Conservation (phyloP, 1,140 invertebrate genomes). For the Lordiphosa clarofinis region DNA sequence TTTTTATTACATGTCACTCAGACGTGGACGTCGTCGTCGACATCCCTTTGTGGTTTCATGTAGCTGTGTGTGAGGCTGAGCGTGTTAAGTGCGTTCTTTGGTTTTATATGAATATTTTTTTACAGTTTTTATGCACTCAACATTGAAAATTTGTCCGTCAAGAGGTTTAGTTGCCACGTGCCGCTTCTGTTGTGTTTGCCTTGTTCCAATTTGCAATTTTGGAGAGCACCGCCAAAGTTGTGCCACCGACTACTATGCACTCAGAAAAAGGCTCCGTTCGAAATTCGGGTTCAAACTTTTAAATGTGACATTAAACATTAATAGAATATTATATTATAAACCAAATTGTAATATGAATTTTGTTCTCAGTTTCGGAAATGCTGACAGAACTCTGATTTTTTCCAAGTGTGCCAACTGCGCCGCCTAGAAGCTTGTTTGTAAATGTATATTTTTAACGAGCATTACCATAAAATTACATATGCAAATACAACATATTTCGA, state of each 20-base stretch:
- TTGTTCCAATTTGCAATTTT: conserved; percentile 54
- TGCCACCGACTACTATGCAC: background rate
- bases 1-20: conserved; percentile 77
- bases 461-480: conserved; percentile 77
- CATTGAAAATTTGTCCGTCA: conserved; percentile 72
- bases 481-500: conserved; percentile 65
- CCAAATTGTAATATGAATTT: too few species aligned
- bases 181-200: conserved; percentile 29
- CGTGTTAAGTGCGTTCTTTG: conserved; percentile 75
- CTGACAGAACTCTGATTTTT: too few species aligned
- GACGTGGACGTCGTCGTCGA: conserved; percentile 39
- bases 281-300: too few species aligned
- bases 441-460: conserved; percentile 68
- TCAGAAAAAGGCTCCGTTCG: too few species aligned
- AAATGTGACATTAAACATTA: too few species aligned
- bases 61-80: conserved; percentile 43
- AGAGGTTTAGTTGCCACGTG: conserved; percentile 65
- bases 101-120: conserved; percentile 73
- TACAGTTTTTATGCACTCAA: conserved; percentile 76
- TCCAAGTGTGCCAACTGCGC: conserved; percentile 40
- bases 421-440: conserved; percentile 33
- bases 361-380: too few species aligned
- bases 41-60: conserved; percentile 30
- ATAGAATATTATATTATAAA: too few species aligned
- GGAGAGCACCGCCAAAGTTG: too few species aligned